Conservation (phyloP, 2,113 vertebrate genomes). For the Phrynosoma platyrhinos region DNA sequence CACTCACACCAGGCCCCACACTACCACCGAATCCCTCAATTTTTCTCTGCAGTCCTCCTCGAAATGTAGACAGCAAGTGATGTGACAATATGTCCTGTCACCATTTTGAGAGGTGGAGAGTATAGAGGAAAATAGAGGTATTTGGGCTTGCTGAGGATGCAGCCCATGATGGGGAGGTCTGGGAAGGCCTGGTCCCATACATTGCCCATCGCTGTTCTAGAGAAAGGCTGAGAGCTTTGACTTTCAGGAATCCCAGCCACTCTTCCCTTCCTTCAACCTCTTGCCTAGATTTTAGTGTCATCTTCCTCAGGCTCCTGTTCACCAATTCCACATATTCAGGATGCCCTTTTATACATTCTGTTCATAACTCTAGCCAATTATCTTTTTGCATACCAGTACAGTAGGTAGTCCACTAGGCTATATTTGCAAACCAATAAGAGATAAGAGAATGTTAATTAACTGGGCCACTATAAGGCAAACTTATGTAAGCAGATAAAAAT, state of each 20-base stretch:
- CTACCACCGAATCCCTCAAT: no score
- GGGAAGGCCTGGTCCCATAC: no score
- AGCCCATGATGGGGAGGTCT: no score
- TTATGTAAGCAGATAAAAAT: background rate
- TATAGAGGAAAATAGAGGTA: no score
- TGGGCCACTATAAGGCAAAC: background rate
- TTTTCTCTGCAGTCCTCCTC: no score
- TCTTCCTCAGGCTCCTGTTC: background rate
- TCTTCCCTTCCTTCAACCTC: background rate
- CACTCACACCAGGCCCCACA: no score
- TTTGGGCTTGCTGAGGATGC: no score
- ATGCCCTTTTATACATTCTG: background rate
- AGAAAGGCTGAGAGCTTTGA: background rate
- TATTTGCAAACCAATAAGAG: background rate
- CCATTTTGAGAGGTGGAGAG: no score
- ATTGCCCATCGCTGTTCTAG: no score
- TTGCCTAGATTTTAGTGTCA: background rate
- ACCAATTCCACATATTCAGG: background rate
- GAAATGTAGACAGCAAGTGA: no score
- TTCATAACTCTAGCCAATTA: background rate
- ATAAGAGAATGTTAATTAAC: background rate
- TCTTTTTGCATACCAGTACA: background rate
- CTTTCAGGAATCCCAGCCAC: background rate
- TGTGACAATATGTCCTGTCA: no score
- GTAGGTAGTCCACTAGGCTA: background rate